Percentiles rank a stretch among this genome's conserved stretches.
Conservation (phyloP, 2,113 vertebrate genomes). For the Gorsachius goisagi region DNA sequence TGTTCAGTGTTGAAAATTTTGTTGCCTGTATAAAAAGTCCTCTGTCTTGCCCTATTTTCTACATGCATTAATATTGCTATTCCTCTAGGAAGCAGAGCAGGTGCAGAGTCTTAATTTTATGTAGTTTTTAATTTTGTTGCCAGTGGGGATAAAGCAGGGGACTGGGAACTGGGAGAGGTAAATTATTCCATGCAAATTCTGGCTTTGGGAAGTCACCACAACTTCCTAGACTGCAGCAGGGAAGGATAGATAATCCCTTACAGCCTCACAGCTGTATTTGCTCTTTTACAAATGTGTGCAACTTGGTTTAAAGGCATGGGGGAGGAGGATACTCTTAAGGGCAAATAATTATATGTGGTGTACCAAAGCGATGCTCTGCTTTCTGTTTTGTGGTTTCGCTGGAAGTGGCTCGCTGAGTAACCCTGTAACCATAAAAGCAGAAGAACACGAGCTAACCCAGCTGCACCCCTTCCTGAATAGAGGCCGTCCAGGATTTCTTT, state of each 20-base stretch:
- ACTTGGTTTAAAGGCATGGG: not conserved
- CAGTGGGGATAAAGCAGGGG: not conserved
- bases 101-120: slow-evolving; percentile 46
- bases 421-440: not conserved
- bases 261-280: not conserved
- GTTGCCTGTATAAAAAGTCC: not conserved
- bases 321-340: not conserved
- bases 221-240: slow-evolving; percentile 18
- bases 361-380: not conserved
- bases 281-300: not conserved
- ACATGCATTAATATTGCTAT: not conserved
- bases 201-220: not conserved
- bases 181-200: slow-evolving; percentile 21
- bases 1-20: slow-evolving; percentile 20
- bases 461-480: slow-evolving; percentile 11
- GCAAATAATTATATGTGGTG: not conserved
- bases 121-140: slow-evolving; percentile 35
- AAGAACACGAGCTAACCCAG: not conserved
- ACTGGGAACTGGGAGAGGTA: not conserved
- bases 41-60: slow-evolving; percentile 23
- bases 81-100: slow-evolving; percentile 46
- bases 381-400: not conserved
- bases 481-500: not conserved
- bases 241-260: not conserved
- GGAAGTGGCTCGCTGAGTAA: not conserved